A percentile compares a stretch with the other conserved stretches of the same genome.
phyloP scores from a whole-genome alignment of 2,113 vertebrate genomes.

The Conger conger region DNA sequence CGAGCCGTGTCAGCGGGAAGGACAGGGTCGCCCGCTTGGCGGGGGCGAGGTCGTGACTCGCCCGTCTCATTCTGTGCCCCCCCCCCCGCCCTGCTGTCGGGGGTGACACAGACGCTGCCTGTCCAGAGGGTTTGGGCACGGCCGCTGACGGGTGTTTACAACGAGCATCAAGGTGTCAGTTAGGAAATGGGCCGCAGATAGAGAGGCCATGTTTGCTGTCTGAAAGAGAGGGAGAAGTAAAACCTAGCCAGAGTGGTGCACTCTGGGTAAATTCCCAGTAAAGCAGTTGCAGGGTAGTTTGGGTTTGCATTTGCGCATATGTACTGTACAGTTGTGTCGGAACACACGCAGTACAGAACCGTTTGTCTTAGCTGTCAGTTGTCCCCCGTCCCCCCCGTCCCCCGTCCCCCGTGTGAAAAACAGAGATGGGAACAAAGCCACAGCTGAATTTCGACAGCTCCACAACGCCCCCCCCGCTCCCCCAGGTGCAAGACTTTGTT shows the following conservation, averaged over 20 bases:
- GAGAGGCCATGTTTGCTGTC: neutral
- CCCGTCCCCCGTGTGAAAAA: neutral
- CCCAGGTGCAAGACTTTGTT: neutral
- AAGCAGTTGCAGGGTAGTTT: neutral
- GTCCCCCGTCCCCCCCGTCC: too few relatives aligned
- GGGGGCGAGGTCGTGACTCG: too few relatives aligned
- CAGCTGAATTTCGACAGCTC: neutral
- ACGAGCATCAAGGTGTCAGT: neutral
- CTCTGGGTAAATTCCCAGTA: neutral
- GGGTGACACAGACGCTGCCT: neutral
- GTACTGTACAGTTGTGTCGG: neutral
- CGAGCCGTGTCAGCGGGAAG: too few relatives aligned
- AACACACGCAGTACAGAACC: neutral
- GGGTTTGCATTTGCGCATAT: neutral
- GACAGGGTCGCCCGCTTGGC: too few relatives aligned
- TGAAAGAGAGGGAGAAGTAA: neutral
- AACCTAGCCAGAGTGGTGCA: neutral
- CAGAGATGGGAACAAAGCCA: neutral
- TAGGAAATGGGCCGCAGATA: neutral
- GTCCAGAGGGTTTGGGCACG: neutral
- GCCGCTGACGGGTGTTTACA: neutral
- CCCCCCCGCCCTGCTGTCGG: too few relatives aligned
- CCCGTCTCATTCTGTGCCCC: too few relatives aligned
- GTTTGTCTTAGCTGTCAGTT: neutral
- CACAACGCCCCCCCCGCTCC: neutral